These are phyloP conservation scores for Podarcis muralis DNA, from an alignment of 2,113 vertebrate species.

Conservation along the genomic window DNA sequence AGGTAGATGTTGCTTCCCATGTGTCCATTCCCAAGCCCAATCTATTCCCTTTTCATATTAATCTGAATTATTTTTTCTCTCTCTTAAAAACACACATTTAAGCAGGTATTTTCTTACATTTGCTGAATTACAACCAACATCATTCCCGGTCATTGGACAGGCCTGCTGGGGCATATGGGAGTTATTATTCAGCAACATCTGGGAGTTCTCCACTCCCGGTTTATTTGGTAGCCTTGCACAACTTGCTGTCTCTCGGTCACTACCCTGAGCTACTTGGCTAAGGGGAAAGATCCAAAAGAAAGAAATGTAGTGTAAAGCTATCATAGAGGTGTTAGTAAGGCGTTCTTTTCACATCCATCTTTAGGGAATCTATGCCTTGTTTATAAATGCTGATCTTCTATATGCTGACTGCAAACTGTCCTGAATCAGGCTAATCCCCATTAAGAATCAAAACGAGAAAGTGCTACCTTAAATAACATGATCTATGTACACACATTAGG, in stretches of 20 bases:
- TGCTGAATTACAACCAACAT: no score
- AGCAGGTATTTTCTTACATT: no score
- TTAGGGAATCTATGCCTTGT: not conserved
- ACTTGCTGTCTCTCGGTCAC: not conserved
- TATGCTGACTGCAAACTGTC: not conserved
- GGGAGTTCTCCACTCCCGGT: no score
- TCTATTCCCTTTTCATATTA: no score
- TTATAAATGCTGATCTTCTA: not conserved
- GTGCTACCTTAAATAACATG: not conserved
- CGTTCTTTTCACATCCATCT: not conserved
- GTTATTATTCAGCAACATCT: no score
- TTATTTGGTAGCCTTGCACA: not conserved
- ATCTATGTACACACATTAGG: conserved; percentile 9
- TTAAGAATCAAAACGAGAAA: conserved; percentile 25
- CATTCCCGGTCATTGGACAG: no score
- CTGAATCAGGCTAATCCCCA: not conserved
- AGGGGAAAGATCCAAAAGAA: not conserved
- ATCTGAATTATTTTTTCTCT: no score
- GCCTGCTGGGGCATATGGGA: no score
- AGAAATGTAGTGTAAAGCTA: not conserved
- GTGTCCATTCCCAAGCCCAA: no score
- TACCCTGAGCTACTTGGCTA: not conserved
- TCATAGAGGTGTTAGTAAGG: not conserved
- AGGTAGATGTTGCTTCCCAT: no score
- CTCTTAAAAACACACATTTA: no score